Base-by-base conservation (phyloP, 2,113 vertebrate genomes). In the Pollachius pollachius region DNA sequence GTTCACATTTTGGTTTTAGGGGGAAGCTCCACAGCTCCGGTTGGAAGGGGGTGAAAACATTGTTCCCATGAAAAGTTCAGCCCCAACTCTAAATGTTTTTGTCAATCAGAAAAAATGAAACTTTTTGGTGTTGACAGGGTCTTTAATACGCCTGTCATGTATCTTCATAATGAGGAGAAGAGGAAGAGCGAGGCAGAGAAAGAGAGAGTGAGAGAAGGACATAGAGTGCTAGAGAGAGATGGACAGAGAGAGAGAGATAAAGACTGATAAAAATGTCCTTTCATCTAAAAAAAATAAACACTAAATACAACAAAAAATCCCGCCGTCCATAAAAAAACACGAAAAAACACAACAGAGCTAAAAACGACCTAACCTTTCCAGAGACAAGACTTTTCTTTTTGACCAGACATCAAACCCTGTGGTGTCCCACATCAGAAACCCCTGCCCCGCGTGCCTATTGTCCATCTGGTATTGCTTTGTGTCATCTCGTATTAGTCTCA, bases 391-490 rank as follows among this genome's bases (percentile, higher is more conserved):
- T 15, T 18, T 19, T 25, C 2, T 48, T 3, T 8, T 25, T 25
- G 66, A 21, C 64, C 64, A 21, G 5, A 13, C n/a, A 3, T 27
- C 52, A 64, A 74, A 69, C 74, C 82, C 69, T 63, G 65, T 65
- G 61, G 77, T 21, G 83, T 88, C 86, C 83, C 86, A 87, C 73
- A 23, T 78, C 80, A 84, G 83, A 74, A 75, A 72, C 74, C 69
- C 72, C 63, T 75, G 16, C 15, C 15, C 37, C 64, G 77, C 75
- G 70, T 71, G 71, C 81, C 85, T 84, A 87, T 87, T 87, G 87
- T 79, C 87, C 86, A 90, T 87, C 85, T 89, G 85, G 82, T 78
- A 79, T 82, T 81, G 81, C 77, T 90, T 90, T 86, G 71, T 86
- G 89, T 89, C 86, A 85, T 81, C 85, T 85, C 64, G 72, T 83